phyloP scores from a whole-genome alignment of 1,140 invertebrate genomes.

The Drosophila kepulauana region DNA sequence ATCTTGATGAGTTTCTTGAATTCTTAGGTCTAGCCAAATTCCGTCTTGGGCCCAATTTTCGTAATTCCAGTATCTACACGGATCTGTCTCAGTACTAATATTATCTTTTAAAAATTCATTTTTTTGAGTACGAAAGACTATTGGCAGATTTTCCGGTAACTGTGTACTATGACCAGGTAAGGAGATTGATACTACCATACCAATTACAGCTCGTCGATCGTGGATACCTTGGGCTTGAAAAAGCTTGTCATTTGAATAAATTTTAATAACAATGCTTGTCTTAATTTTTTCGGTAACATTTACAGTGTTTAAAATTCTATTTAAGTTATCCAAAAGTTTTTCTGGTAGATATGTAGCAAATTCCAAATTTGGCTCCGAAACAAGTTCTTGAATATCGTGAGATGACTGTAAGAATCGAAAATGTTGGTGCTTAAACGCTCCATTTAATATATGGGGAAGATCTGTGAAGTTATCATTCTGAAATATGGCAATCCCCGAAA shows the following conservation, averaged over 20 bases:
- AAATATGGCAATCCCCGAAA: constrained; percentile 87
- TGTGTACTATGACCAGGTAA: constrained; percentile 86
- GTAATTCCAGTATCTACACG: constrained; percentile 88
- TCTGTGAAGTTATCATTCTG: constrained; percentile 12
- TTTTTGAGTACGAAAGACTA: constrained; percentile 80
- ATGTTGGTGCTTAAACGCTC: constrained; percentile 84
- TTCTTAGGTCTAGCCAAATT: constrained; percentile 58
- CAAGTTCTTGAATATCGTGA: constrained; percentile 84
- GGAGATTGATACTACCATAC: constrained; percentile 86
- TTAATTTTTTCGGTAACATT: constrained; percentile 17
- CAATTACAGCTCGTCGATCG: constrained; percentile 57
- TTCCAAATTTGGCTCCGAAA: constrained; percentile 85
- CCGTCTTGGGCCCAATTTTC: constrained; percentile 86
- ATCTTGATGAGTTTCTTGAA: constrained; percentile 53
- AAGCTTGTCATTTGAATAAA: constrained; percentile 87
- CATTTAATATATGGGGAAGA: constrained; percentile 19
- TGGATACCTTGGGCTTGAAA: constrained; percentile 83
- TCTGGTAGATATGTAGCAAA: constrained; percentile 86
- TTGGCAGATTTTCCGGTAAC: constrained; percentile 85
- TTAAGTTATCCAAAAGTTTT: constrained; percentile 81
- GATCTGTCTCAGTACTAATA: constrained; percentile 47
- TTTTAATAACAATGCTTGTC: constrained; percentile 84
- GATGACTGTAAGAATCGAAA: constrained; percentile 85
- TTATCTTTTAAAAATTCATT: constrained; percentile 32
- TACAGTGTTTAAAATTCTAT: constrained; percentile 53